Evolutionary conservation across 2,888 invertebrate species (phyloP).

Genomic region (Stenichneumon culpator): DNA sequence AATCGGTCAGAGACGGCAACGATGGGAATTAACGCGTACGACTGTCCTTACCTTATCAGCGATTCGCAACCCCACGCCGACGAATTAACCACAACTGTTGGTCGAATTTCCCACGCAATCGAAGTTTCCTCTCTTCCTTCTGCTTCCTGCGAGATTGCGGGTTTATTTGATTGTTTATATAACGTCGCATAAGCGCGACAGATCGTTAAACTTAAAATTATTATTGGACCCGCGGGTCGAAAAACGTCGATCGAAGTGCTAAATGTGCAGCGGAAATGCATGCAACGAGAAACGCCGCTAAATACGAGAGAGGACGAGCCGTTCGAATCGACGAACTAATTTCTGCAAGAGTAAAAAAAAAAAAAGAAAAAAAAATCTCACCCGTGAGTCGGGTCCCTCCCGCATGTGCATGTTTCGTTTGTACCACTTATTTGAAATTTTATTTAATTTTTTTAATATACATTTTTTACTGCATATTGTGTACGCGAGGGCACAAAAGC

Average conservation of each 20-base stretch:
- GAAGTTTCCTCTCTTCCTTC: conserved; percentile 4
- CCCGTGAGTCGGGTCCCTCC: conserved; percentile 34
- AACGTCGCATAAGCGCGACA: not conserved
- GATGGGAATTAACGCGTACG: conserved; percentile 43
- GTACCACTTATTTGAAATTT: conserved; percentile 26
- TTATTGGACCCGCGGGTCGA: not conserved
- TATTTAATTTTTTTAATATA: conserved; percentile 17
- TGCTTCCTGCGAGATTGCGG: not conserved
- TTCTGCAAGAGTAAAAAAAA: conserved; percentile 9
- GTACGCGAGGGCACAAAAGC: conserved; percentile 28
- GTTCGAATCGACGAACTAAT: not conserved
- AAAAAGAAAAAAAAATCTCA: conserved; percentile 8
- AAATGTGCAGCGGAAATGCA: not conserved
- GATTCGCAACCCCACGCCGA: conserved; percentile 17
- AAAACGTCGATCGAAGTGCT: not conserved
- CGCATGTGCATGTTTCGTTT: conserved; percentile 69
- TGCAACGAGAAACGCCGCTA: not conserved
- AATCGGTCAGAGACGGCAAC: conserved; percentile 44
- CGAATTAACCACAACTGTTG: conserved; percentile 41
- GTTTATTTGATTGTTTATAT: no score
- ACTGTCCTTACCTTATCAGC: not conserved
- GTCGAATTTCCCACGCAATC: conserved; percentile 62
- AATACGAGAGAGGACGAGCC: not conserved
- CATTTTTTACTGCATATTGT: conserved; percentile 31
- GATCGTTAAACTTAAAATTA: not conserved